Evolutionary conservation across 2,113 vertebrate species (phyloP).

Genomic region (Pygoscelis antarcticus): DNA sequence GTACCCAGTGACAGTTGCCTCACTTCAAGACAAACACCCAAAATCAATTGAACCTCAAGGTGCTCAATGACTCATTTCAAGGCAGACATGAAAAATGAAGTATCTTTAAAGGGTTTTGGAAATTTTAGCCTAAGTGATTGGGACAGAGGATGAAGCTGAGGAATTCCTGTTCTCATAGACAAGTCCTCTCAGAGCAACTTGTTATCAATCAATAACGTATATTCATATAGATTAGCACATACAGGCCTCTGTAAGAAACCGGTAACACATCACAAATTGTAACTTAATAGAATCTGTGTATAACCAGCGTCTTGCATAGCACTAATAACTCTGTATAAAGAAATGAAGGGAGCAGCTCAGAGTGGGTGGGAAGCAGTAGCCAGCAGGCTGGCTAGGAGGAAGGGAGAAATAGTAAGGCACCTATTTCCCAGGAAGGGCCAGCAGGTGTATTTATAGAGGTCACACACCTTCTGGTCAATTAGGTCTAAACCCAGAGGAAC

Average conservation of each 20-base stretch:
- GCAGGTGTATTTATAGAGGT: not conserved
- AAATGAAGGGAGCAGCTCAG: not conserved
- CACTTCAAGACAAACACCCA: not conserved
- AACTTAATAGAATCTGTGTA: not conserved
- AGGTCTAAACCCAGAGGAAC: constrained; percentile 30
- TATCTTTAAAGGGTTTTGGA: not conserved
- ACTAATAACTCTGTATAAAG: not conserved
- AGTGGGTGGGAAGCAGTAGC: constrained; percentile 15
- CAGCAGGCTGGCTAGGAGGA: not conserved
- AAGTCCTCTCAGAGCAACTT: not conserved
- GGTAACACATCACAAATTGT: not conserved
- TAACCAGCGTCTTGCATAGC: not conserved
- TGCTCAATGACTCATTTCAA: not conserved
- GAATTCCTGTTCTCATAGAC: not conserved
- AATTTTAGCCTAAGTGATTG: not conserved
- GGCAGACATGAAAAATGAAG: not conserved
- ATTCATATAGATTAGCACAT: accelerated
- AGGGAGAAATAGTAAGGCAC: not conserved
- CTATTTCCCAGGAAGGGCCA: not conserved
- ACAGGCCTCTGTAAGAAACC: not conserved
- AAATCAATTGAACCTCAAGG: not conserved
- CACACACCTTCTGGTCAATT: constrained; percentile 37
- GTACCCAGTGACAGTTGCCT: not conserved
- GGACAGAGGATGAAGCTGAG: not conserved
- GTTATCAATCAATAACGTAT: not conserved